These are phyloP conservation scores for Chrysocyon brachyurus DNA, from an alignment of 2,797 vertebrate genomes.

Conservation along the genomic window DNA sequence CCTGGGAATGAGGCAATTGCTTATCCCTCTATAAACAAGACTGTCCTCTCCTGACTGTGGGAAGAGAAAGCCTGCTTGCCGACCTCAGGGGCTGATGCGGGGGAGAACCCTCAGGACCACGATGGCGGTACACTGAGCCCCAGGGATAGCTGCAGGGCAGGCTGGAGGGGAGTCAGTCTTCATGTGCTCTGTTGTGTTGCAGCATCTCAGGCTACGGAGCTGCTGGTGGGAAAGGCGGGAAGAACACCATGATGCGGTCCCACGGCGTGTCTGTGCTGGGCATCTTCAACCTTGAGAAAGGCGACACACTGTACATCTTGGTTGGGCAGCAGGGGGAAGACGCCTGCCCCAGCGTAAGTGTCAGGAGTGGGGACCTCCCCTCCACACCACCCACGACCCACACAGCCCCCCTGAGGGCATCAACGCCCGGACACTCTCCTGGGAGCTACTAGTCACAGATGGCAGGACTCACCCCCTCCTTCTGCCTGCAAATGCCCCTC, in stretches of 20 bases:
- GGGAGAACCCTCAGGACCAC: background rate
- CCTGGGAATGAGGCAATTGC: background rate
- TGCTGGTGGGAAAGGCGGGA: conserved; percentile 96
- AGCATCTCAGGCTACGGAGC: conserved; percentile 97
- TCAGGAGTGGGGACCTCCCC: background rate
- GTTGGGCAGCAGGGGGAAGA: conserved; percentile 98
- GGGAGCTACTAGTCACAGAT: background rate
- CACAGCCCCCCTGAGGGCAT: background rate
- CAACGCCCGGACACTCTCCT: fast-evolving
- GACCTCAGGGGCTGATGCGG: background rate
- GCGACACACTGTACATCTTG: conserved; percentile 94
- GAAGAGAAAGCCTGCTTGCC: background rate
- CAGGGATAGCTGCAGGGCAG: background rate
- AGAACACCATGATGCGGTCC: conserved; percentile 93
- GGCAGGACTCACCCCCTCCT: background rate
- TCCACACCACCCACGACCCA: background rate
- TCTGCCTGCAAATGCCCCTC: background rate
- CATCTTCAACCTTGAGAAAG: conserved; percentile 95
- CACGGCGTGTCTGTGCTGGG: conserved; percentile 94
- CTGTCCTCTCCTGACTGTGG: background rate
- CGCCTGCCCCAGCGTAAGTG: conserved; percentile 96
- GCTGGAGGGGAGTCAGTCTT: background rate
- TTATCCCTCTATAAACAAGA: background rate
- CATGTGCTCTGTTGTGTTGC: conserved; percentile 75
- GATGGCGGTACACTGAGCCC: fast-evolving